phyloP scores from a whole-genome alignment of 2,797 vertebrate species.

The Margarornis squamiger region DNA sequence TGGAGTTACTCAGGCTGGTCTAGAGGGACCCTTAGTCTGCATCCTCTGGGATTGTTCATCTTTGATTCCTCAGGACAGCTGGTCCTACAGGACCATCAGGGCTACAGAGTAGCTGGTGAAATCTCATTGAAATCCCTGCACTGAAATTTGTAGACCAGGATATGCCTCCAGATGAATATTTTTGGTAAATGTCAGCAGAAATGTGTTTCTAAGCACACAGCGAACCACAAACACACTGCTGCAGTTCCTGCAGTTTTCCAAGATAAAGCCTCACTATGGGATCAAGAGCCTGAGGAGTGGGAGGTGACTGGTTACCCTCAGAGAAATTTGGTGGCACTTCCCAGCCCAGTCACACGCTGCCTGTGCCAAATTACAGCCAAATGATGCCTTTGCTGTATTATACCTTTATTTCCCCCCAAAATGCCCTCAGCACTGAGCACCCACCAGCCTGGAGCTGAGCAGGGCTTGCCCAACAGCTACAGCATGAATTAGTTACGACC shows the following conservation, averaged over 20 bases:
- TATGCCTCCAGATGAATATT: not conserved
- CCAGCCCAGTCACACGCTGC: not conserved
- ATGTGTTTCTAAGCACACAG: not conserved
- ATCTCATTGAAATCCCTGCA: not conserved
- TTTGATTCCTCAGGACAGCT: not conserved
- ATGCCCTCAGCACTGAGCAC: not conserved
- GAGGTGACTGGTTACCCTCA: not conserved
- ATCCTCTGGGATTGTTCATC: not conserved
- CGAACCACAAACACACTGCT: not conserved
- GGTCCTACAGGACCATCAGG: not conserved
- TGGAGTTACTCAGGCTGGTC: not conserved
- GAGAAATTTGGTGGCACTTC: not conserved
- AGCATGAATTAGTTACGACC: fast-evolving
- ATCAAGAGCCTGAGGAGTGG: not conserved
- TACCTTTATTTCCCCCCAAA: not conserved
- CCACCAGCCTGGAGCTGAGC: not conserved
- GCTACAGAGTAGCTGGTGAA: not conserved
- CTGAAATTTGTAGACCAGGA: not conserved
- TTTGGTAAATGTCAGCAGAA: not conserved
- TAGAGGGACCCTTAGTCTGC: not conserved
- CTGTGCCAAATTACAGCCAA: not conserved
- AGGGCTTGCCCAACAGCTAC: not conserved
- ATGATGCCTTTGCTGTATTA: fast-evolving
- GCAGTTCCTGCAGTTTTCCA: not conserved
- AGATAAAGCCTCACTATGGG: not conserved